Evolutionary conservation across 2,888 invertebrate genomes (phyloP).

Genomic region (Tetheella fluctuosa): DNA sequence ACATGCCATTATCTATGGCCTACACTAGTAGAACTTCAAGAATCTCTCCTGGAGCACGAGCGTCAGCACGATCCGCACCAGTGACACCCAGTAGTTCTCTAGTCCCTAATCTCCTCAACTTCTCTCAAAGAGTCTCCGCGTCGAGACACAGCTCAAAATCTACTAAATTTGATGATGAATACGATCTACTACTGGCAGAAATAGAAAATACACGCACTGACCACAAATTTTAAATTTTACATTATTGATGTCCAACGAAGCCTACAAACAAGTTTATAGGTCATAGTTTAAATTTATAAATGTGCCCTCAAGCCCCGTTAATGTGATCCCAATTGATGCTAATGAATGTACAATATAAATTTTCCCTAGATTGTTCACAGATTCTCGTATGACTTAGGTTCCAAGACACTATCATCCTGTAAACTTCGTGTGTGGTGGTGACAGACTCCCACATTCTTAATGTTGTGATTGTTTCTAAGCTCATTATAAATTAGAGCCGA

Average conservation of each 20-base stretch:
- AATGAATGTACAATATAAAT: slow-evolving; percentile 4
- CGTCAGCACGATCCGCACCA: slow-evolving; percentile 91
- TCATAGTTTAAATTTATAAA: background rate
- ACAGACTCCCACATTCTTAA: slow-evolving; percentile 49
- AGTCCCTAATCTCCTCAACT: slow-evolving; percentile 86
- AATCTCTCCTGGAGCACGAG: slow-evolving; percentile 79
- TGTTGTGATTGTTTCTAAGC: slow-evolving; percentile 72
- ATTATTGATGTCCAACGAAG: background rate
- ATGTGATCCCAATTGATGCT: slow-evolving; percentile 2
- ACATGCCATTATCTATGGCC: slow-evolving; percentile 85
- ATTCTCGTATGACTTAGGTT: slow-evolving; percentile 46
- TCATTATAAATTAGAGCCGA: slow-evolving; percentile 67
- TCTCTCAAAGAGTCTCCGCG: slow-evolving; percentile 81
- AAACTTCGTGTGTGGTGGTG: slow-evolving; percentile 42
- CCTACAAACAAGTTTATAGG: background rate
- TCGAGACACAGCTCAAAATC: slow-evolving; percentile 78
- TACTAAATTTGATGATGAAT: slow-evolving; percentile 82
- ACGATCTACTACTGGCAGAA: slow-evolving; percentile 85
- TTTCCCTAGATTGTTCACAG: slow-evolving; percentile 9
- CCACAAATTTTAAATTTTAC: slow-evolving; percentile 67
- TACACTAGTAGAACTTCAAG: slow-evolving; percentile 63
- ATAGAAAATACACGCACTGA: slow-evolving; percentile 60
- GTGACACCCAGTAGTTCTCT: slow-evolving; percentile 90
- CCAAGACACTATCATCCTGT: slow-evolving; percentile 28
- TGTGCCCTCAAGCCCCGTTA: background rate